Conservation (phyloP, 2,113 vertebrate species). For the Phrynosoma platyrhinos region DNA sequence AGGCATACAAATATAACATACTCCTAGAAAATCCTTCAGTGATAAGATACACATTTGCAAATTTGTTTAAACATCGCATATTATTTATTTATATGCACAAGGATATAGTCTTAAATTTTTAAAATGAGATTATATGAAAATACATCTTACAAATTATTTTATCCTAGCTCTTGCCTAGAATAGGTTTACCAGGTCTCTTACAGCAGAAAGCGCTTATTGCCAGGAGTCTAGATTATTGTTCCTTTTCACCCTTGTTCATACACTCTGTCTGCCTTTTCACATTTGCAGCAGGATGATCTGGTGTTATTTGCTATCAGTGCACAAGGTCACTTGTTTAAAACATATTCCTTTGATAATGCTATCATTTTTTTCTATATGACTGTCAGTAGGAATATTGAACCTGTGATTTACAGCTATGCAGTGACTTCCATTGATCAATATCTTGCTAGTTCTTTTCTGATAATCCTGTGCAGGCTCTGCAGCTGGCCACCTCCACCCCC, state of each 20-base stretch:
- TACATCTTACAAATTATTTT: conserved; percentile 3
- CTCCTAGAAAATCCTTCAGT: conserved; percentile 12
- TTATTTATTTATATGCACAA: conserved; percentile 22
- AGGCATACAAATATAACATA: background rate
- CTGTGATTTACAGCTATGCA: background rate
- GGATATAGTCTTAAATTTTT: background rate
- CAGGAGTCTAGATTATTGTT: background rate
- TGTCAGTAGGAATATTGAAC: background rate
- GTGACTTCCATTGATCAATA: background rate
- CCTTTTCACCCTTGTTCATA: background rate
- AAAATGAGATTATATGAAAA: conserved; percentile 27
- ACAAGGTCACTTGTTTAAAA: conserved; percentile 1
- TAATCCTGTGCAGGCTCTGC: background rate
- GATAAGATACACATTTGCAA: background rate
- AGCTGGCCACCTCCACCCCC: background rate
- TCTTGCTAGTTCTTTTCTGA: background rate
- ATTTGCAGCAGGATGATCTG: background rate
- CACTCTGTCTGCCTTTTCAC: conserved; percentile 1
- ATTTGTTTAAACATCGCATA: conserved; percentile 46
- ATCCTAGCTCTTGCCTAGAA: background rate
- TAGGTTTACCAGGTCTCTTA: background rate
- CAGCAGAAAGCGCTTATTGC: background rate
- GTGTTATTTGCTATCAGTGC: background rate
- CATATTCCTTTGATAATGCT: background rate
- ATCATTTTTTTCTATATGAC: background rate